These are phyloP conservation scores for Eulemur albifrons DNA, from an alignment of 2,797 vertebrate genomes.

Conservation along the genomic window DNA sequence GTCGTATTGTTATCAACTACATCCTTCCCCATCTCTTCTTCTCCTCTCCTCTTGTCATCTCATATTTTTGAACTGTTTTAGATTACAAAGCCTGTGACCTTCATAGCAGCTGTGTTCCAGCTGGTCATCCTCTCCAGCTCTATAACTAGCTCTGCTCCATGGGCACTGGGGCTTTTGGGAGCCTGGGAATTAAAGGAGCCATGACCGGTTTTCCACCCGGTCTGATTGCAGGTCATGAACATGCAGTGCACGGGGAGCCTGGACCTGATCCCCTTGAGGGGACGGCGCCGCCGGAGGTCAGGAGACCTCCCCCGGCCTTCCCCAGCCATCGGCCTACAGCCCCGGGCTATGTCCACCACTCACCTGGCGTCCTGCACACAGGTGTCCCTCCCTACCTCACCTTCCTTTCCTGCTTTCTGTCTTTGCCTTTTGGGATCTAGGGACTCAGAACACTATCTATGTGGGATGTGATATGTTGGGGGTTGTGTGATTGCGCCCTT, in stretches of 20 bases:
- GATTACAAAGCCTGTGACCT: conserved; percentile 10
- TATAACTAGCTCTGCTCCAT: conserved; percentile 6
- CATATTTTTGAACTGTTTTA: conserved; percentile 39
- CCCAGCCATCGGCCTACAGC: conserved; percentile 75
- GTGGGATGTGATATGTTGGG: neutral
- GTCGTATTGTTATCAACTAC: neutral
- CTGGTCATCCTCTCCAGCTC: neutral
- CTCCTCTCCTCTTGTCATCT: conserved; percentile 20
- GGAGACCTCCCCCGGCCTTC: conserved; percentile 78
- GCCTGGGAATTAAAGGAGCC: conserved; percentile 42
- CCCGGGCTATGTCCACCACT: conserved; percentile 76
- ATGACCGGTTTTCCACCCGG: conserved; percentile 64
- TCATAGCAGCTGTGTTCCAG: neutral
- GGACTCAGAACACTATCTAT: neutral
- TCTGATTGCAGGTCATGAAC: conserved; percentile 82
- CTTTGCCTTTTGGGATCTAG: conserved; percentile 57
- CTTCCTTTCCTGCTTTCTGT: conserved; percentile 46
- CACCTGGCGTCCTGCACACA: conserved; percentile 80
- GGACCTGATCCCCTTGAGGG: conserved; percentile 78
- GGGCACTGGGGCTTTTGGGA: conserved; percentile 42
- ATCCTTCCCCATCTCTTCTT: neutral
- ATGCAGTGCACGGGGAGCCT: conserved; percentile 78
- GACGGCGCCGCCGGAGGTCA: conserved; percentile 75
- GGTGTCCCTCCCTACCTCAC: conserved; percentile 63
- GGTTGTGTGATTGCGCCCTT: neutral